Base-by-base conservation (phyloP, 2,888 invertebrate genomes). In the Drosophila infuscata region DNA sequence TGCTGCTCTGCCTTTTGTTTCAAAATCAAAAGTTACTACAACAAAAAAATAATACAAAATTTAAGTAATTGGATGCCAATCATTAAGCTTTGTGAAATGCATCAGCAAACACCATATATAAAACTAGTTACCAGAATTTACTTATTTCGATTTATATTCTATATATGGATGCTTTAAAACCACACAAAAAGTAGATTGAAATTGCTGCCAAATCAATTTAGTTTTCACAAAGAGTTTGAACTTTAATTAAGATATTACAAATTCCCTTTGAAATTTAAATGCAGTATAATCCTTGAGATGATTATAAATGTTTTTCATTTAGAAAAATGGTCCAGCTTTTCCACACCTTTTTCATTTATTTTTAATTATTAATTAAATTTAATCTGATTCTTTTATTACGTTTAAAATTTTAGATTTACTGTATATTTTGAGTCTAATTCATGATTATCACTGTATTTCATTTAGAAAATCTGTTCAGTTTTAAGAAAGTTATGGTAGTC, bases 1-100 rank as follows among this genome's bases (percentile, higher is more conserved):
- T 80, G 62, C 46, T 35, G 53, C 46, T 49, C 38, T 41, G 62
- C 70, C 61, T 41, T 68, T 81, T 81, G 78, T 77, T 81, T 76
- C 72, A 66, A 43, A 46, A 38, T 56, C 35, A 52, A 41, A 62
- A 60, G 36, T 63, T 35, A 46, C 58, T 30, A 43, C 48, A 46
- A 43, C 12, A 38, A 25, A 15, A 66, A 59, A 43, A 33, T 4
- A 29, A 36, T 59, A 66, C 46, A 46, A 75, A 61, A 67, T 70
- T 56, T 64, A 71, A 71, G 67, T 76, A 81, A 78, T 78, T 78
- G 72, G 67, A 59, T n/a, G 49, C 56, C 33, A 46, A 56, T 48
- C 63, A 60, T 63, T 59, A n/a, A 30, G 35, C 63, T 25, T 30
- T 32, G 29, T 11, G 3, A n/a, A 54, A n/a, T 29, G 64, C 53